phyloP scores from a whole-genome alignment of 2,888 invertebrate genomes.

The Mycogona germanica region DNA sequence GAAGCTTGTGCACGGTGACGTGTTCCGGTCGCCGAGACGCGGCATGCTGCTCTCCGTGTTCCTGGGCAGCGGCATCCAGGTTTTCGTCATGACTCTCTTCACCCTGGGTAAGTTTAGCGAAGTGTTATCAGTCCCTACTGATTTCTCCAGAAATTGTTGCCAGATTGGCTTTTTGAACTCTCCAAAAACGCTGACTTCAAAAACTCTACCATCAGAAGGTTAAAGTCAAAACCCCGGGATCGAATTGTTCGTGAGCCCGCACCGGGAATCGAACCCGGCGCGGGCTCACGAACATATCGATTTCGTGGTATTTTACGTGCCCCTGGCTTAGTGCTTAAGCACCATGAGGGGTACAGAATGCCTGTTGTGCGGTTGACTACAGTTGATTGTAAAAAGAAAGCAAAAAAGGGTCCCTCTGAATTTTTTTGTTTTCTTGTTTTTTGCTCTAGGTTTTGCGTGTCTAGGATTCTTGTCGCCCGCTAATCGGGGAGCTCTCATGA shows the following conservation, averaged over 20 bases:
- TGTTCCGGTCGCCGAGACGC: conserved; percentile 56
- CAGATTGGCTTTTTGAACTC: too few species aligned
- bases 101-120: conserved; percentile 55
- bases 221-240: too few species aligned
- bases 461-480: conserved; percentile 97
- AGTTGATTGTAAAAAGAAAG: neutral
- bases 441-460: conserved; percentile 81
- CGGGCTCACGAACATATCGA: too few species aligned
- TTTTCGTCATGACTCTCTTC: conserved; percentile 89
- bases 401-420: too few species aligned
- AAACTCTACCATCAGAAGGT: too few species aligned
- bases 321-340: too few species aligned
- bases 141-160: too few species aligned
- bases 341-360: too few species aligned
- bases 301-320: too few species aligned
- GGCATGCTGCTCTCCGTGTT: conserved; percentile 94
- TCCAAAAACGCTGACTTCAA: too few species aligned
- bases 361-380: neutral
- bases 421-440: conserved; percentile 16
- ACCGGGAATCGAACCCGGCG: too few species aligned
- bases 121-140: neutral
- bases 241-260: too few species aligned
- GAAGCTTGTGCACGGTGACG: conserved; percentile 52
- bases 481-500: conserved; percentile 97
- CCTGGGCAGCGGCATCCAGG: conserved; percentile 93